These are phyloP conservation scores for Nomada lathburiana DNA, from an alignment of 2,888 invertebrate genomes.

Conservation along the genomic window DNA sequence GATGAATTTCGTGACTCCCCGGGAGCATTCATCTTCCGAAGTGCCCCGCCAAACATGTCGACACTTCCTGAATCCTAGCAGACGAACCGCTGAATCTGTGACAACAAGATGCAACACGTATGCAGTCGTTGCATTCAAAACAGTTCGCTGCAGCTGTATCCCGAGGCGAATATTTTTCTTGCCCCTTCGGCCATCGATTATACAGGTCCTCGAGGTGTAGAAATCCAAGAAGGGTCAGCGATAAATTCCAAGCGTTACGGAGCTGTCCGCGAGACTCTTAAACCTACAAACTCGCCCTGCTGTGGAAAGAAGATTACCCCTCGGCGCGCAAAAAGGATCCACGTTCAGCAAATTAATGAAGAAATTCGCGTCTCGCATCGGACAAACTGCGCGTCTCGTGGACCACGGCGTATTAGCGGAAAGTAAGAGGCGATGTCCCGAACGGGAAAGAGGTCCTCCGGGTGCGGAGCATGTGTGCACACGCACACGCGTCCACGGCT, in stretches of 20 bases:
- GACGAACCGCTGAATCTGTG: no score
- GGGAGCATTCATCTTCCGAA: not conserved
- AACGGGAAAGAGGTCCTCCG: constrained; percentile 27
- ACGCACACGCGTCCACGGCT: constrained; percentile 7
- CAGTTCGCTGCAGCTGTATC: no score
- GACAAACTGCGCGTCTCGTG: not conserved
- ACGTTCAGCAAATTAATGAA: not conserved
- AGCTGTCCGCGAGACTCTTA: not conserved
- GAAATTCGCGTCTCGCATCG: not conserved
- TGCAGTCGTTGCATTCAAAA: no score
- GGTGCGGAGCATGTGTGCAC: constrained; percentile 39
- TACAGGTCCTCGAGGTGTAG: not conserved
- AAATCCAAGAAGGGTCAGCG: constrained; percentile 44
- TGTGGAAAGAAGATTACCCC: not conserved
- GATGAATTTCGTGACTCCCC: constrained; percentile 17
- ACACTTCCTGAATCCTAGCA: not conserved
- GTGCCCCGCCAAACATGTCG: constrained; percentile 2
- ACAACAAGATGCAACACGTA: no score
- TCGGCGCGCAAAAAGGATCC: not conserved
- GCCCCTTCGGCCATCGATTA: constrained; percentile 3
- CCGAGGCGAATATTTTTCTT: constrained; percentile 14
- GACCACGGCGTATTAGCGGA: constrained; percentile 27
- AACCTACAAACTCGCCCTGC: not conserved
- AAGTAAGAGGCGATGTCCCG: constrained; percentile 25
- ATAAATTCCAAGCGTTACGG: constrained; percentile 28